phyloP scores from a whole-genome alignment of 2,113 vertebrate species.

The Microtus pennsylvanicus region DNA sequence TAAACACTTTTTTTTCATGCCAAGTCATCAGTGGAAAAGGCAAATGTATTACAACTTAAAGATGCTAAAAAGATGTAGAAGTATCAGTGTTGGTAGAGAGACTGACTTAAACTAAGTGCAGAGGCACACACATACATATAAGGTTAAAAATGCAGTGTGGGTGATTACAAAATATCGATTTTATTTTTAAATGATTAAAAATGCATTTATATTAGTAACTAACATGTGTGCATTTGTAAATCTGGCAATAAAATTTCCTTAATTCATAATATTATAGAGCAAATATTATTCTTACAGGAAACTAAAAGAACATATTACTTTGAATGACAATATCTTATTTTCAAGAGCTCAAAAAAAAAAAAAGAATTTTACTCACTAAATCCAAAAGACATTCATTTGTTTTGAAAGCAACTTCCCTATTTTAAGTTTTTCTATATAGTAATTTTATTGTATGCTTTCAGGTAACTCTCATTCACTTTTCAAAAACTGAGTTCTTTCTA shows the following conservation, averaged over 20 bases:
- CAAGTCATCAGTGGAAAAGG: not conserved
- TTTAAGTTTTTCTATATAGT: not conserved
- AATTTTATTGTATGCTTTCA: constrained; percentile 2
- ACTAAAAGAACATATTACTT: not conserved
- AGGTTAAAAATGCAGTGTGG: not conserved
- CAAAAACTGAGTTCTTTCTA: not conserved
- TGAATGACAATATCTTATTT: not conserved
- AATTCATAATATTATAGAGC: constrained; percentile 1
- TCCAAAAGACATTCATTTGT: not conserved
- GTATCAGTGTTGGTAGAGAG: not conserved
- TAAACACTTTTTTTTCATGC: not conserved
- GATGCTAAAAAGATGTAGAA: not conserved
- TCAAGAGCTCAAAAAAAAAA: not conserved
- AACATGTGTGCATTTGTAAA: not conserved
- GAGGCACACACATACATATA: not conserved
- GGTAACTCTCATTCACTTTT: not conserved
- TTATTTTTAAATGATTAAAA: not conserved
- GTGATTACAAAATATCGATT: not conserved
- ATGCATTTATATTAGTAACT: not conserved
- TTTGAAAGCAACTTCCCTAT: not conserved
- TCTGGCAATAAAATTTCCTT: not conserved
- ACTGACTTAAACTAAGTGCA: not conserved
- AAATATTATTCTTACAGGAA: constrained; percentile 31
- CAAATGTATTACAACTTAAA: not conserved
- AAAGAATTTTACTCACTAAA: not conserved